Evolutionary conservation across 2,888 invertebrate species (phyloP), one percentile per base, ranked within the genome.

Genomic region (Branchellion lobata): DNA sequence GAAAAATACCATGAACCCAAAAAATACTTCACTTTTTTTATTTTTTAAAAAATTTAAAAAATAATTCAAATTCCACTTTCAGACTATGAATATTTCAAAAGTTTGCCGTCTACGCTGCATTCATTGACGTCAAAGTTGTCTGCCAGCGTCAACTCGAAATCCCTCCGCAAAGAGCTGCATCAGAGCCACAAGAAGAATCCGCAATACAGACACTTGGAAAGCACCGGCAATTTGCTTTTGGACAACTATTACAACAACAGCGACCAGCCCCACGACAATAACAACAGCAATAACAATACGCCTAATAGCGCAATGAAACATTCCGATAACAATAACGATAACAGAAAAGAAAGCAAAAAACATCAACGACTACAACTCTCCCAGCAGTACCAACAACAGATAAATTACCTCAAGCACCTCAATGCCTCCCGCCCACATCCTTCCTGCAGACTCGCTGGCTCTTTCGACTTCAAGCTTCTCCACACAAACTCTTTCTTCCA

Each of bases 81-180:
- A 57, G 61, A 57, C n/a, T 57, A 57, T n/a, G 61, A 57, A 24
- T 57, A 57, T 24, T 57, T 57, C 61, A 57, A 24, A n/a, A 57
- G 21, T 24, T 57, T n/a, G 5, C 11, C n/a, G 8, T 24, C 24
- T 18, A 18, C 24, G n/a, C 5, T 57, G n/a, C 61, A 3, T 5
- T 18, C n/a, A 18, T 24, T 24, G 21, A n/a, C 61, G n/a, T 57
- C 61, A 18, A 57, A 57, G 21, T 14, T 57, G n/a, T 24, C 24
- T 24, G 61, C 21, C 24, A 24, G 21, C 21, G 5, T 57, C n/a
- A 18, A 57, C 5, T 57, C 61, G 3, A 57, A 57, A 57, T 57
- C 61, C n/a, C n/a, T n/a, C n/a, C n/a, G n/a, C n/a, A n/a, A n/a
- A n/a, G 61, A 57, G 24, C n/a, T 57, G 24, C 61, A 57, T 3